Base-by-base conservation (phyloP, 2,888 invertebrate genomes). In the Sepioteuthis lessoniana region DNA sequence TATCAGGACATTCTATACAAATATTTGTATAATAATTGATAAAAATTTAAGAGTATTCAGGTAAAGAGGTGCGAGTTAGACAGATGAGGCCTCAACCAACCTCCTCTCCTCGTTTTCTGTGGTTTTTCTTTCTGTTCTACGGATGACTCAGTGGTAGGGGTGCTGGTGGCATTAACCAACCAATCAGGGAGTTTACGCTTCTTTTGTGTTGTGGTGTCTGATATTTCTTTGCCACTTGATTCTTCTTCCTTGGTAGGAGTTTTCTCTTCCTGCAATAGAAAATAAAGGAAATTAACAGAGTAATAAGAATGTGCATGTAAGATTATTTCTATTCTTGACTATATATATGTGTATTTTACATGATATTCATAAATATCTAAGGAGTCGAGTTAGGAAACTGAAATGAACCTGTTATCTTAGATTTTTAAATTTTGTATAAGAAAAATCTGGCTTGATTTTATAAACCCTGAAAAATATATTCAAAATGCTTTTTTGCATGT, bases 101-200 rank as follows among this genome's bases (percentile, higher is more conserved):
- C 91, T 91, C 91, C 92, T 47, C 92, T 92, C 47, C 92, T 46
- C 47, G 92, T 47, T 42, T 92, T 92, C 47, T 92, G 92, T 92
- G 92, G 92, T 92, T 92, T 92, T 42, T 92, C 92, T 46, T 92
- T 92, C n/a, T 46, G 92, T 92, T 92, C 92, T 47, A 28, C 46
- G 16, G 92, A 47, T 42, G 42, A 42, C n/a, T 76, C 76, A 47
- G 92, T 38, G 92, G 92, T 31, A 38, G 92, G 46, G 42, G 92
- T 92, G n/a, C 35, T 47, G 28, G 46, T 92, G 7, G 93, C n/a
- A 31, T 93, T 50, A 55, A 35, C 93, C n/a, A 55, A 38, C 55
- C 50, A 47, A 35, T 93, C 60, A 60, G 93, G 55, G 50, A 93
- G 93, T 93, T 93, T 93, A 31, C 93, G 93, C 31, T 93, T 93